Evolutionary conservation across 1,140 invertebrate genomes (phyloP), one percentile per base, ranked within the genome.

Genomic region (Psix sp.): DNA sequence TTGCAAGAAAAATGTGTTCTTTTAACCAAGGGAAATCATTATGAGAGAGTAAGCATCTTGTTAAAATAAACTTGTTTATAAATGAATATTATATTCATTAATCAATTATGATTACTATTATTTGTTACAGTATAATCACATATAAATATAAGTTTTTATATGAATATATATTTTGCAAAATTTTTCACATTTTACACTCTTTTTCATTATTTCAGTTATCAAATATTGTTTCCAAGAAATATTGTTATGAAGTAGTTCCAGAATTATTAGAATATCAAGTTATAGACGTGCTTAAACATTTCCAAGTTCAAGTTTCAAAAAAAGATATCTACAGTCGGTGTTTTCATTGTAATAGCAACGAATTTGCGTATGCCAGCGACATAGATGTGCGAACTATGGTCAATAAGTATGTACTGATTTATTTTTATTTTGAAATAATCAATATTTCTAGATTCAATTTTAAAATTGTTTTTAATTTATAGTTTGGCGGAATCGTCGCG

Each of bases 311-410:
- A 10, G 86, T 93, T 5, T 88, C 84, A 5, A 82, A 88, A 56
- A 80, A 87, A 29, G 88, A 93, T 82, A 88, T 93, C 31, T 92
- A 93, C 65, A 91, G 89, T 74, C 85, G 92, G 40, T 94, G 93
- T 81, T 87, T 90, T 80, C 89, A 91, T 76, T 93, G 91, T 74
- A 92, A 92, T 77, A 74, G 84, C 33, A 87, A 89, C 60, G 86
- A 87, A 56, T 92, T 91, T 73, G 73, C 88, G 3, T 84, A 88
- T 70, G 80, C 90, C 5, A 76, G 84, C 2, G 79, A 78, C 45
- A 63, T 80, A 5, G 84, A 87, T 5, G 89, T 92, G 86, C 72
- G 84, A 15, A 66, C 73, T 13, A 57, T 89, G 31, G 39, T 65
- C 1, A 26, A 77, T 36, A 80, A 67, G 84, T 85, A 62, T 38